These are phyloP conservation scores for Phasia obesa DNA, from an alignment of 2,888 invertebrate genomes.

Conservation along the genomic window DNA sequence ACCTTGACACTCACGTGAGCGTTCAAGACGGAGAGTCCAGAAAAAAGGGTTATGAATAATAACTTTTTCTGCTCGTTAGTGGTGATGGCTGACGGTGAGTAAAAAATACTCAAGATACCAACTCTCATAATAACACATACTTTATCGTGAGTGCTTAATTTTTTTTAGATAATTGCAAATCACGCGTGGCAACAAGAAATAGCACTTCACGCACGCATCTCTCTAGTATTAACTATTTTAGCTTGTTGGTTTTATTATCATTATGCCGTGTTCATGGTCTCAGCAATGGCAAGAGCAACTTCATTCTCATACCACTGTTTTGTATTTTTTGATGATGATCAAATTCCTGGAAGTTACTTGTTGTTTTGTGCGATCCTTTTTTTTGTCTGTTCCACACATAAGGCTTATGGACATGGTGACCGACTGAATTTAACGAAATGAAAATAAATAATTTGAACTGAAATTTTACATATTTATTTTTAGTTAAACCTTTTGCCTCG, in stretches of 20 bases:
- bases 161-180: not conserved
- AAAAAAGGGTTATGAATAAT: too few relatives aligned
- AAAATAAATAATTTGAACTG: conserved; percentile 51
- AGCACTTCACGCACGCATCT: not conserved
- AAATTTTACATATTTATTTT: not conserved
- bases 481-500: not conserved
- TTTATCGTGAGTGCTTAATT: too few relatives aligned
- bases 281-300: conserved; percentile 30
- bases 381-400: not conserved
- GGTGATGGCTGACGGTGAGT: too few relatives aligned
- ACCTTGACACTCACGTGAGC: too few relatives aligned
- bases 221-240: not conserved
- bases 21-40: too few relatives aligned
- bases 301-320: conserved; percentile 63
- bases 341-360: conserved; percentile 77
- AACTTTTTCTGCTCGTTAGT: too few relatives aligned
- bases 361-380: conserved; percentile 50
- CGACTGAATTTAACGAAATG: conserved; percentile 67
- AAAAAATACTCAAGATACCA: too few relatives aligned
- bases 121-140: too few relatives aligned
- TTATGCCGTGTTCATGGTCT: not conserved
- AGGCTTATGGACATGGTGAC: conserved; percentile 71
- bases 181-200: not conserved
- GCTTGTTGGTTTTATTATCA: not conserved
- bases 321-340: conserved; percentile 76